Percentiles rank a stretch among this genome's conserved stretches.
These are phyloP conservation scores for Meda fulgida DNA, from an alignment of 2,797 vertebrate genomes.

Conservation along the genomic window DNA sequence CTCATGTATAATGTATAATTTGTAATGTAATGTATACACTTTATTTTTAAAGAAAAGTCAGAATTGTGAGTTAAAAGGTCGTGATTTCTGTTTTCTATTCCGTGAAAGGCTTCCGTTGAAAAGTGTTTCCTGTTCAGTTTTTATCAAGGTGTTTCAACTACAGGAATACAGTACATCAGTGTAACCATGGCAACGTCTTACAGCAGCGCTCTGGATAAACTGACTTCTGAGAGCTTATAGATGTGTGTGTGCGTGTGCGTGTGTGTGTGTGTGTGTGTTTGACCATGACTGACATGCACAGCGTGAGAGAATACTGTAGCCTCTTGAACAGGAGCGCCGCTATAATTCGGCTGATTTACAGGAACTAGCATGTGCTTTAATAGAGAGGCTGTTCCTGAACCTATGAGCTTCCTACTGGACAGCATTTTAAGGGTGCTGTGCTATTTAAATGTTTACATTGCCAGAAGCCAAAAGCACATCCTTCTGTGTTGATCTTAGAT, in stretches of 20 bases:
- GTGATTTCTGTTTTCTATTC: background rate
- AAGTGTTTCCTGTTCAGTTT: slow-evolving; percentile 40
- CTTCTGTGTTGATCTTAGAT: background rate
- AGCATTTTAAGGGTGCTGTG: background rate
- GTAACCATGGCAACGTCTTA: slow-evolving; percentile 53
- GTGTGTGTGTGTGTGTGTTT: slow-evolving; percentile 12
- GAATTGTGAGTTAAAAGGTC: background rate
- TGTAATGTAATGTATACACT: too few species aligned
- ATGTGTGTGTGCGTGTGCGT: slow-evolving; percentile 30
- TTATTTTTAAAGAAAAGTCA: background rate
- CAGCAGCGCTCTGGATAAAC: slow-evolving; percentile 45
- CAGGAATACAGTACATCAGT: slow-evolving; percentile 33
- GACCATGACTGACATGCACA: background rate
- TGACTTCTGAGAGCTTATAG: slow-evolving; percentile 41
- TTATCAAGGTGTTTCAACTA: slow-evolving; percentile 44
- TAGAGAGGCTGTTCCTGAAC: too few species aligned
- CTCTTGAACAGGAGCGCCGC: background rate
- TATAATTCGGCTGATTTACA: background rate
- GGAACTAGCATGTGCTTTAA: background rate
- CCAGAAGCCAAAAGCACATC: background rate
- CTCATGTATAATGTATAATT: too few species aligned
- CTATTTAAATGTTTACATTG: background rate
- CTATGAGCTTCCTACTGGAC: background rate
- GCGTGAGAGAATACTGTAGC: background rate
- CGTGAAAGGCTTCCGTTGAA: background rate